Base-by-base conservation (phyloP, 2,797 vertebrate genomes). In the Bufotes viridis region DNA sequence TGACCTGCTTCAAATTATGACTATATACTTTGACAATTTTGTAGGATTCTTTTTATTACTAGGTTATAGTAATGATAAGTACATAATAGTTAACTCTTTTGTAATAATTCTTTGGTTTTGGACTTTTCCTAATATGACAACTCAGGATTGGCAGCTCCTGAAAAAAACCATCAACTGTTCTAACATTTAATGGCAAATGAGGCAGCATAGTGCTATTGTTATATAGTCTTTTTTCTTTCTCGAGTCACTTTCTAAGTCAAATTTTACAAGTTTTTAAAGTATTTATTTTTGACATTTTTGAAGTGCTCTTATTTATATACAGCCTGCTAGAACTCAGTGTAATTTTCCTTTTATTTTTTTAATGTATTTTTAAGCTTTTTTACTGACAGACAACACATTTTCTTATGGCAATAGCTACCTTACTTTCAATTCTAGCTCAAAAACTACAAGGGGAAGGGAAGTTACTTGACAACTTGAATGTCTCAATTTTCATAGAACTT, bases 401-500 rank as follows among this genome's bases (percentile, higher is more conserved):
- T 74, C 42, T 49, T 49, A 49, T 42, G 42, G 42, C 13, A 12
- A 11, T 22, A 53, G 49, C 18, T n/a, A 51, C 18, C 72, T 51
- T 51, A 18, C 42, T 75, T 75, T 9, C 42, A 75, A n/a, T 53
- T 14, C 3, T 49, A 11, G 10, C 22, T 75, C 5, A 5, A n/a
- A 51, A 51, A 75, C 1, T 53, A 75, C 20, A 17, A 3, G 70
- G 34, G 34, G 20, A 51, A 12, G 22, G 20, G 12, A 53, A 75
- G 72, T 14, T 53, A 29, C 60, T 78, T 78, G 18, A 86, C 76
- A 78, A 86, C 60, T 26, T 10, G 10, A 79, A 78, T n/a, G 74
- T 69, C 51, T 65, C 7, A 78, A 86, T 65, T 78, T 81, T 11
- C 55, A 81, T 87, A 79, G 20, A 67, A 63, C 63, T 34, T 72